Conservation (phyloP, 2,888 invertebrate genomes). For the Metallyticus violacea region DNA sequence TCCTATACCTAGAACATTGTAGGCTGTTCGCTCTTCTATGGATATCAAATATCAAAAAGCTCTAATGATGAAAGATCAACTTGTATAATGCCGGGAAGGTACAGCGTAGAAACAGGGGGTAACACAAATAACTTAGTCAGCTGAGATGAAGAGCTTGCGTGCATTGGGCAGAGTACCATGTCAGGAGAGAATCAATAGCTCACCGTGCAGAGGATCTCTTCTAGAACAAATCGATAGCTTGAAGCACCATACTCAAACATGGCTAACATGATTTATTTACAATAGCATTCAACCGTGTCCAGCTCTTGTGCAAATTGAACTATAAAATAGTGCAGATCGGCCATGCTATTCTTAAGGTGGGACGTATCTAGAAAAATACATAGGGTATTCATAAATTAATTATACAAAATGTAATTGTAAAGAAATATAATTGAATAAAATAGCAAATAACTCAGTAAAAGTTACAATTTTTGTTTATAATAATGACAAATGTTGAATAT, state of each 20-base stretch:
- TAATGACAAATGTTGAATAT: too few species aligned
- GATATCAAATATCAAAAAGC: neutral
- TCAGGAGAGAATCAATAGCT: neutral
- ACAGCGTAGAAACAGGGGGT: neutral
- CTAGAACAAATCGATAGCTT: neutral
- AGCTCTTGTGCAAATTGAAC: neutral
- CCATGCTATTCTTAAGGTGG: too few species aligned
- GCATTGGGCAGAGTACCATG: neutral
- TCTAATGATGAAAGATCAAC: neutral
- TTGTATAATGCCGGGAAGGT: neutral
- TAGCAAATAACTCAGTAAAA: too few species aligned
- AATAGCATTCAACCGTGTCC: too few species aligned
- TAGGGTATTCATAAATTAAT: too few species aligned
- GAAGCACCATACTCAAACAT: neutral
- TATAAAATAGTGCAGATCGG: too few species aligned
- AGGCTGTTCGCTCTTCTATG: neutral
- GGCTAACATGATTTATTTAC: neutral
- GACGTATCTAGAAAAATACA: too few species aligned
- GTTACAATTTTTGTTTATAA: too few species aligned
- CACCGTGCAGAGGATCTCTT: neutral
- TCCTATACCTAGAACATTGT: neutral
- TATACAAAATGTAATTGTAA: too few species aligned
- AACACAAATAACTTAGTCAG: neutral
- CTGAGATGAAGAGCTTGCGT: neutral
- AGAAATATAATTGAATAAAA: too few species aligned